A percentile compares a stretch with the other conserved stretches of the same genome.
Conservation (phyloP, 92 coral and sea anemone species). For the Palythoa caribaeorum region DNA sequence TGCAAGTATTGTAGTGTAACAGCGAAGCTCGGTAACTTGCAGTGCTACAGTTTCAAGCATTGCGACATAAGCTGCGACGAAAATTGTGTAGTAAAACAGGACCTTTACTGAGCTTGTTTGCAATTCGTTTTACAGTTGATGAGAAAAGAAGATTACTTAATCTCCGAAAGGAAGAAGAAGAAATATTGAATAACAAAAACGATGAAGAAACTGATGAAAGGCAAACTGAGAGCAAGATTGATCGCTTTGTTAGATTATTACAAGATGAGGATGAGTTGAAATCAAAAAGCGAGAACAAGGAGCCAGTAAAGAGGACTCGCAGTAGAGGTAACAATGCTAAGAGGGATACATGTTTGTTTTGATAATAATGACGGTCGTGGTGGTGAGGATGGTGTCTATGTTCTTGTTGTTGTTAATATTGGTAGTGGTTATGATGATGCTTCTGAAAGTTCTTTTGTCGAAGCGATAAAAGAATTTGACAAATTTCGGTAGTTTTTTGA, state of each 20-base stretch:
- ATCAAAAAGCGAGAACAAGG: neutral
- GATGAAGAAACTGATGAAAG: neutral
- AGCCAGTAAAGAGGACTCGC: neutral
- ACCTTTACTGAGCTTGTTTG: neutral
- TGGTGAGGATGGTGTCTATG: no score
- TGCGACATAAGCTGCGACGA: neutral
- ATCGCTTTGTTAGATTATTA: slow-evolving; percentile 16
- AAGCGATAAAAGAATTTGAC: no score
- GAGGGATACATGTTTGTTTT: no score
- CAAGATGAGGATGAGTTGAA: slow-evolving; percentile 17
- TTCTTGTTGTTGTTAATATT: no score
- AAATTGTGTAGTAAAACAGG: neutral
- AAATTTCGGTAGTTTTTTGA: no score
- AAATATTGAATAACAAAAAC: neutral
- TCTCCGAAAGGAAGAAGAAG: neutral
- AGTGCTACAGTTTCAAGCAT: neutral
- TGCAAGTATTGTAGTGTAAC: no score
- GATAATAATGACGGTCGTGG: no score
- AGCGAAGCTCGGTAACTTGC: no score
- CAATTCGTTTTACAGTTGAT: slow-evolving; percentile 7
- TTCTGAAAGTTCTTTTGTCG: no score
- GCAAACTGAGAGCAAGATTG: neutral
- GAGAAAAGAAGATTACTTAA: slow-evolving; percentile 29
- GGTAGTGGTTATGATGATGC: no score
- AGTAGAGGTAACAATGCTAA: slow-evolving; percentile 2